A percentile compares a stretch with the other conserved stretches of the same genome.
Evolutionary conservation across 2,888 invertebrate species (phyloP).

Genomic region (Chrysolina oricalcia): DNA sequence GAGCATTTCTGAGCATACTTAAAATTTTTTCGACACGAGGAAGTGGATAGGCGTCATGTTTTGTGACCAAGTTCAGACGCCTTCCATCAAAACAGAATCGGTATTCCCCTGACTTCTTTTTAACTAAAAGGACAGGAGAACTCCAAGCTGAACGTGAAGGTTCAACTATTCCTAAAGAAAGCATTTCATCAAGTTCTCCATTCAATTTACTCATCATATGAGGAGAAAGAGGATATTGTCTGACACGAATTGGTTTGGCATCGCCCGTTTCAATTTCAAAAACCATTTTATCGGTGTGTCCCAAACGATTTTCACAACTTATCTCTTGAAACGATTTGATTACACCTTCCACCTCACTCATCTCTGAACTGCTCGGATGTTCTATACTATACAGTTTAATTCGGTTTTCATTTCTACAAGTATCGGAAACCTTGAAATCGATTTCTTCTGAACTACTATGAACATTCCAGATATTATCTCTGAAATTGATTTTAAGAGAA

Average conservation of each 20-base stretch:
- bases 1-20: conserved; percentile 19
- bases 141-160: conserved; percentile 20
- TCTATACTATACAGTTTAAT: background rate
- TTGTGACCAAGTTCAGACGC: conserved; percentile 9
- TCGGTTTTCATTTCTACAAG: background rate
- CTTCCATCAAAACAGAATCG: conserved; percentile 17
- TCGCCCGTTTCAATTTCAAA: conserved; percentile 28
- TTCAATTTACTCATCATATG: conserved; percentile 10
- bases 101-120: conserved; percentile 26
- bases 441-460: background rate
- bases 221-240: conserved; percentile 27
- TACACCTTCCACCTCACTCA: background rate
- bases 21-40: conserved; percentile 22
- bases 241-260: conserved; percentile 27
- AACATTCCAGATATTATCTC: conserved; percentile 26
- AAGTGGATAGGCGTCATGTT: conserved; percentile 13
- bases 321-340: background rate
- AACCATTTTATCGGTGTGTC: conserved; percentile 19
- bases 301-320: conserved; percentile 1
- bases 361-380: background rate
- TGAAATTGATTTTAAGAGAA: conserved; percentile 21
- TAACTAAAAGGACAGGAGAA: conserved; percentile 18
- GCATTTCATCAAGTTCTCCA: conserved; percentile 17
- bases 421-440: background rate
- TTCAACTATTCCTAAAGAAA: background rate